Percentiles rank a stretch among this genome's conserved stretches.
Conservation (phyloP, 2,888 invertebrate genomes). For the Diarsia brunnea region DNA sequence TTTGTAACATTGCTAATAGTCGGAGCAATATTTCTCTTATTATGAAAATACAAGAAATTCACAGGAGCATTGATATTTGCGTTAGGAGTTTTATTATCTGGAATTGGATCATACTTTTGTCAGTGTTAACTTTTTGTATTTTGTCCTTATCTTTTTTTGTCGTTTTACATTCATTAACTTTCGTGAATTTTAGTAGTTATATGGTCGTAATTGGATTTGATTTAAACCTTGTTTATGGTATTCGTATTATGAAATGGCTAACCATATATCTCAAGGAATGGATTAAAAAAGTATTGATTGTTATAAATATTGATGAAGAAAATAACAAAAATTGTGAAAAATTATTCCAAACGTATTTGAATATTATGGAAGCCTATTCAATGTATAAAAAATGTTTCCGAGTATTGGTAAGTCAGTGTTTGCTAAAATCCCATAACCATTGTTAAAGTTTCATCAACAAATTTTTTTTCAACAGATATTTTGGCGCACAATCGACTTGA, state of each 20-base stretch:
- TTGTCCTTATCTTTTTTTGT: background rate
- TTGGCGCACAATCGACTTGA: background rate
- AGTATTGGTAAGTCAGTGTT: conserved; percentile 6
- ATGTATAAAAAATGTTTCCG: background rate
- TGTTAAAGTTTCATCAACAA: background rate
- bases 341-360: background rate
- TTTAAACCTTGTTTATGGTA: conserved; percentile 10
- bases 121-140: background rate
- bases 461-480: conserved; percentile 4
- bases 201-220: background rate
- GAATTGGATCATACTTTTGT: background rate
- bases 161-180: too few species aligned
- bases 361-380: conserved; percentile 5
- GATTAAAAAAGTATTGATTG: background rate
- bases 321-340: background rate
- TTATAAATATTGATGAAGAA: background rate
- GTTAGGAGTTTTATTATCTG: background rate
- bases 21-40: background rate
- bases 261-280: conserved; percentile 5
- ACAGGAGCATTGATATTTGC: background rate
- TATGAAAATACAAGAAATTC: background rate
- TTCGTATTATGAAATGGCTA: background rate
- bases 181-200: background rate
- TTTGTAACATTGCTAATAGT: background rate
- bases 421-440: background rate